Evolutionary conservation across 2,797 vertebrate species (phyloP), one percentile per base, ranked within the genome.

Genomic region (Sebastiscus albofasciatus): DNA sequence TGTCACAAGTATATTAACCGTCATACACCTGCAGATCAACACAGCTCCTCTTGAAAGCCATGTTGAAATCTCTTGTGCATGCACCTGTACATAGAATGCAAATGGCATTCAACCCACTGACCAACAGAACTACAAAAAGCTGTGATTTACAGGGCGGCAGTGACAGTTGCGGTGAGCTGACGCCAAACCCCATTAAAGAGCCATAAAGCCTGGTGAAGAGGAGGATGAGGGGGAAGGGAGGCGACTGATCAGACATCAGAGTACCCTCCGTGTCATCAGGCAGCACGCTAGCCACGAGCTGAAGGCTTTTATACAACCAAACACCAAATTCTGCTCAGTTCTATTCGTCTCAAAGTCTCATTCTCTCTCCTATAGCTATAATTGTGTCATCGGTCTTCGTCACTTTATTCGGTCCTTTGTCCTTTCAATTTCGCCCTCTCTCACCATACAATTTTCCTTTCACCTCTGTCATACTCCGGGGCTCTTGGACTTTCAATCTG

Each of bases 361-460:
- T 67, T 80, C 27, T 26, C 52, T 73, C 20, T 16, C 16, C 22
- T 22, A 6, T 42, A 24, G 52, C 74, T 16, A 20, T 26, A 52
- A 31, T 60, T 20, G 2, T 36, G 13, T 54, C 73, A 59, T 66
- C 29, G 1, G 52, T 26, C 62, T 71, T 14, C 12, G 27, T 69
- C 74, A 62, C 20, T 75, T 80, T 16, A 33, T 66, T 79, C 12
- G 0, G 29, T 62, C 26, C 60, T 60, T 71, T 18, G 27, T 62
- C 29, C 42, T 67, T 27, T 75, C 65, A 69, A 34, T 24, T 6
- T 22, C 6, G 1, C 11, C 13, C 31, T 36, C 69, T 77, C 29
- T 58, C n/a, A 31, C 77, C 22, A 10, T 46, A 24, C 33, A 3
- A 68, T 83, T 75, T 84, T 83, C 66, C 20, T 65, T 73, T 84